Evolutionary conservation across 2,888 invertebrate species (phyloP), one percentile per base, ranked within the genome.

Genomic region (Octodonta nipae): DNA sequence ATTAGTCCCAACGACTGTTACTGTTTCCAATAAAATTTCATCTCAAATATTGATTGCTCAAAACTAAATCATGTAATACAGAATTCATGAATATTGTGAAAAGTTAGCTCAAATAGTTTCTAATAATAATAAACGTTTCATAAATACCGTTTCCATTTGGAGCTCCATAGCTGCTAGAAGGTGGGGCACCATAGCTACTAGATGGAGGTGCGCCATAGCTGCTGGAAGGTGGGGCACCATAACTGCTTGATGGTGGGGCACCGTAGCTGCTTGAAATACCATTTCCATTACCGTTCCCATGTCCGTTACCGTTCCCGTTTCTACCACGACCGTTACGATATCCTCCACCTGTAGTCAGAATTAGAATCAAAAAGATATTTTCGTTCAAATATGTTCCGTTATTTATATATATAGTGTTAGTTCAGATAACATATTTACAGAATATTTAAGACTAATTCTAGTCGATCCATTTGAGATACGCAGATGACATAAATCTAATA

Each of bases 131-230:
- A n/a, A n/a, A n/a, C n/a, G n/a, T n/a, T n/a, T n/a, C n/a, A n/a
- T n/a, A n/a, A n/a, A n/a, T 26, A 26, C 26, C 26, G 8, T 26
- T n/a, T 15, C n/a, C n/a, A n/a, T 52, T 52, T 1, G 56, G 51
- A 33, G 49, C 50, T 3, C 58, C 58, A 28, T 56, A 55, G 8
- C 11, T 27, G 17, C 13, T 12, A 25, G 37, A 34, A 25, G 25
- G 25, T 31, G 34, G 14, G 10, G 29, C 33, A 33, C 42, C 36
- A 32, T 45, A 37, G 12, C 43, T 32, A 26, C 54, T 47, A n/a
- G 54, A 50, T 2, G 54, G 53, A 1, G 57, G 52, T 32, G 50
- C 50, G 3, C 58, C 57, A 26, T 55, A 56, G 12, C 30, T 30
- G 13, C 13, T 13, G n/a, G 13, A 13, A 3, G 28, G 28, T 28